Evolutionary conservation across 2,797 vertebrate genomes (phyloP), one percentile per base, ranked within the genome.

Genomic region (Urocyon cinereoargenteus): DNA sequence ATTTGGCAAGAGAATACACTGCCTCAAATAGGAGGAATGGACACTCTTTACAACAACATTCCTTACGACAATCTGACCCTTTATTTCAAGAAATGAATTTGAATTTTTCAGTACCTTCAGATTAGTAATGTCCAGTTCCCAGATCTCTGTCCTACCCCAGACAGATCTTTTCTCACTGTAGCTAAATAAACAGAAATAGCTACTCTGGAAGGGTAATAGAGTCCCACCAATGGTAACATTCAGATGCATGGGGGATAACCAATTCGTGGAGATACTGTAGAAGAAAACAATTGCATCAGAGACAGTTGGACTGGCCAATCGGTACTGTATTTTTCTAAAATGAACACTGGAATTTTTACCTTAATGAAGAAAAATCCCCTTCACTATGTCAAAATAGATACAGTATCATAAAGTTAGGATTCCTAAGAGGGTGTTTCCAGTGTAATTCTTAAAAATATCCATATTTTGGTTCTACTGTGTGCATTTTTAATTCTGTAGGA

Each of bases 361-460:
- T 75, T 89, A 49, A 18, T 59, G 28, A 64, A 82, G 8, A 91
- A 86, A 93, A 94, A 62, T 31, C 21, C n/a, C 45, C 53, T 73
- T 87, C 49, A 82, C 24, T 86, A 31, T 13, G 92, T 59, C 18
- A 62, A 96, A 91, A 53, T 24, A 86, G 14, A 36, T 9, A 90
- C 64, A 66, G 73, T 49, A 86, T 77, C 7, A 85, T 84, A 90
- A 83, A 94, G 53, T 31, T 49, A 75, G 28, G 22, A 53, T 72
- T 82, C 22, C 5, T 86, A 81, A 75, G 6, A 91, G 6, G 11
- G 22, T 86, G 4, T 82, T 94, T 87, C 92, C 0, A 95, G 9
- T 34, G 1, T 12, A 85, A 92, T 49, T 57, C 9, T 34, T 95
- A 81, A 97, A 64, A 59, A 72, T 91, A 86, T 90, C 73, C 87